Base-by-base conservation (phyloP, 1,140 invertebrate genomes). In the Drosophila fuyamai region DNA sequence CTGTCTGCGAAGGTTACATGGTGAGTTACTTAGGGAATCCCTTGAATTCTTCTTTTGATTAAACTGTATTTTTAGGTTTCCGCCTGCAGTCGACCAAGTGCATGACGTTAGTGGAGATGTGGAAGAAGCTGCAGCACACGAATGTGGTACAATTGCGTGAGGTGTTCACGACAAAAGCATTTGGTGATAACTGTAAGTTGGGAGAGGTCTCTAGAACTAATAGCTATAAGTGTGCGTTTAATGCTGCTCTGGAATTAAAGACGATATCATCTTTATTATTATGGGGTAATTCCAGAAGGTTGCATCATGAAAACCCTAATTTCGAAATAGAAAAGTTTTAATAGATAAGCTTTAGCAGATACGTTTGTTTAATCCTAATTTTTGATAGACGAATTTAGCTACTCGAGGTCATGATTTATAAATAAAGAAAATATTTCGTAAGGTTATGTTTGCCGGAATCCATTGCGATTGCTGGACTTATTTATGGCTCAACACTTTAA, bases 151-250 rank as follows among this genome's bases (percentile, higher is more conserved):
- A 97, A 76, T 94, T 99, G 41, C 95, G 97, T 91, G 97, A 99
- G 93, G 97, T 98, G 58, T 99, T 99, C 93, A 97, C 97, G 10
- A 99, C 98, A 38, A 98, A 98, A 93, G 96, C 96, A 40, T 99
- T 99, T 93, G 96, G 97, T 85, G 98, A 99, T 94, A 96, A 97
- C 94, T 99, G 97, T 98, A 93, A 94, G 96, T 95, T 85, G 16
- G 51, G 41, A 50, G 10, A 18, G 12, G 5, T 12, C 48, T 35
- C n/a, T 16, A 18, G 8, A 14, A 29, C 13, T 35, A 43, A 14
- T 7, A 58, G 38, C 27, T 18, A 35, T 36, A 14, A n/a, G 14
- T n/a, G 12, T 32, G 36, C 32, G 27, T 41, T 27, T 40, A 43
- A 43, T 62, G 55, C 38, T 43, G 55, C 60, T 43, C 38, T 16